phyloP scores from a whole-genome alignment of 2,113 vertebrate species.

The human (Homo sapiens) region GRCh38 chr4:83621001-83621500 shows the following conservation, averaged over 20 bases:
- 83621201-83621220: neutral
- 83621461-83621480: neutral
- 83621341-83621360: neutral
- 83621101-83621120: neutral
- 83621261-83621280: neutral
- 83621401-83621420: rapidly evolving
- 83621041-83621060: neutral
- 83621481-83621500: too few species aligned
- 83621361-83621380: neutral
- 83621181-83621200: neutral
- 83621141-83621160: neutral
- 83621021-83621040: neutral
- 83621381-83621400: rapidly evolving
- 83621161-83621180: neutral
- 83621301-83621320: neutral
- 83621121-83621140: neutral
- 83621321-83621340: neutral
- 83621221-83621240: neutral
- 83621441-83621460: neutral
- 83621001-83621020: neutral
- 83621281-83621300: neutral
- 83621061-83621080: neutral
- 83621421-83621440: neutral
- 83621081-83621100: neutral
- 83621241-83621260: neutral